Conservation (phyloP, 1,140 invertebrate genomes). For the Cydia pomonella region DNA sequence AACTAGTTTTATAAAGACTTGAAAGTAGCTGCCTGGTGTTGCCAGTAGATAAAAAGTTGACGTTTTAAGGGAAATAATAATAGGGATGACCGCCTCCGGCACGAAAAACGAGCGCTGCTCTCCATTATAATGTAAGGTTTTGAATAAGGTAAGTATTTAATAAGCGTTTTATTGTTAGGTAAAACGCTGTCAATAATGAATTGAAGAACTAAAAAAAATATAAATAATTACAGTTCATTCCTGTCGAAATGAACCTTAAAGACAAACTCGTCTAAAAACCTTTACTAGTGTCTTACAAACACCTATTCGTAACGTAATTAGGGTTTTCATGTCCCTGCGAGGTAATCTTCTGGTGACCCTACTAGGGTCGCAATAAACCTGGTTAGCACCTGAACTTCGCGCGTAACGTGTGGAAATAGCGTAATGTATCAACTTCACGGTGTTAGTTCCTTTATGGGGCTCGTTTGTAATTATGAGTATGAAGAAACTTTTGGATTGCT, state of each 20-base stretch:
- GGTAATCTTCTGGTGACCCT: background rate
- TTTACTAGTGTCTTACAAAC: background rate
- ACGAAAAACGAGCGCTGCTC: too few relatives aligned
- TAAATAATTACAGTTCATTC: too few relatives aligned
- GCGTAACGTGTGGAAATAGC: slow-evolving; percentile 22
- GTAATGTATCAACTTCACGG: slow-evolving; percentile 21
- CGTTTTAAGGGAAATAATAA: too few relatives aligned
- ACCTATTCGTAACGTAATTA: background rate
- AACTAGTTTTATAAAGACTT: too few relatives aligned
- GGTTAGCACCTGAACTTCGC: slow-evolving; percentile 24
- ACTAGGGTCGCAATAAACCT: slow-evolving; percentile 16
- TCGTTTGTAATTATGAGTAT: slow-evolving; percentile 13
- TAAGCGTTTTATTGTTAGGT: too few relatives aligned
- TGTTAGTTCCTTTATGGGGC: slow-evolving; percentile 19
- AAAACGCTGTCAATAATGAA: too few relatives aligned
- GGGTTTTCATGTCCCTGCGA: background rate
- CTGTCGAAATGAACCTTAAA: background rate
- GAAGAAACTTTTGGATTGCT: slow-evolving; percentile 23
- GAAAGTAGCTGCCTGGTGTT: too few relatives aligned
- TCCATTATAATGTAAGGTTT: too few relatives aligned
- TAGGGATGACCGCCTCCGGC: too few relatives aligned
- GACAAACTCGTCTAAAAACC: background rate
- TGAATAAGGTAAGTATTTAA: too few relatives aligned
- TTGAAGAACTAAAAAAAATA: too few relatives aligned
- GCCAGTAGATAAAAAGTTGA: too few relatives aligned